Conservation (phyloP, 2,797 vertebrate genomes). For the Loriculus beryllinus region DNA sequence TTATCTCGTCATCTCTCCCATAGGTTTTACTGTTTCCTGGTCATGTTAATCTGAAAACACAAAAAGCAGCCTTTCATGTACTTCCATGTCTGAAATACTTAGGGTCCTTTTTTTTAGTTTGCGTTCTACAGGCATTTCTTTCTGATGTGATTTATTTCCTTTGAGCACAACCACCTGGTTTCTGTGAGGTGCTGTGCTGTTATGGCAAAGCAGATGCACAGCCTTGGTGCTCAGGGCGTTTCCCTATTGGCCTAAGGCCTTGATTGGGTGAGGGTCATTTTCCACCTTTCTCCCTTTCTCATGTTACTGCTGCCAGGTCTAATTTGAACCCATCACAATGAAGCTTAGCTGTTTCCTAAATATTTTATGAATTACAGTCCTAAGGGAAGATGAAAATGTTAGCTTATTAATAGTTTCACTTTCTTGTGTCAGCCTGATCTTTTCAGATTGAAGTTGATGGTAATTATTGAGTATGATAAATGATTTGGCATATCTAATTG, state of each 20-base stretch:
- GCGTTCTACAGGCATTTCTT: background rate
- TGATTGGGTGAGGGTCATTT: background rate
- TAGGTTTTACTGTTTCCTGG: background rate
- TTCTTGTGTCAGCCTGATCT: background rate
- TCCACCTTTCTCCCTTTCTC: background rate
- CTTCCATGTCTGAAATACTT: background rate
- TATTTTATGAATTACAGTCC: background rate
- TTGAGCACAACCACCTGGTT: background rate
- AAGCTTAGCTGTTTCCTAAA: slow-evolving; percentile 6
- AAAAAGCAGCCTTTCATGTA: background rate
- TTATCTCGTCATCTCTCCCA: background rate
- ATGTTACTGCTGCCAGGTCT: background rate
- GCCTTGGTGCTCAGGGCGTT: background rate
- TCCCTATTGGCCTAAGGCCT: background rate
- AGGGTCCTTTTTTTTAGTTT: background rate
- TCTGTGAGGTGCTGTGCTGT: background rate
- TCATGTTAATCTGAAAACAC: background rate
- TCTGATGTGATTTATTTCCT: background rate
- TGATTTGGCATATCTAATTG: background rate
- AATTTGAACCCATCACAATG: background rate
- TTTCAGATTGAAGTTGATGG: slow-evolving; percentile 9
- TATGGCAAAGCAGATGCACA: background rate
- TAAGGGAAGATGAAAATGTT: background rate
- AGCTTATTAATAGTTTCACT: slow-evolving; percentile 33
- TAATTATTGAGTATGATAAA: slow-evolving; percentile 16